Percentiles rank a stretch among this genome's conserved stretches.
phyloP scores from a whole-genome alignment of 2,113 vertebrate species.

The Alexandromys fortis region DNA sequence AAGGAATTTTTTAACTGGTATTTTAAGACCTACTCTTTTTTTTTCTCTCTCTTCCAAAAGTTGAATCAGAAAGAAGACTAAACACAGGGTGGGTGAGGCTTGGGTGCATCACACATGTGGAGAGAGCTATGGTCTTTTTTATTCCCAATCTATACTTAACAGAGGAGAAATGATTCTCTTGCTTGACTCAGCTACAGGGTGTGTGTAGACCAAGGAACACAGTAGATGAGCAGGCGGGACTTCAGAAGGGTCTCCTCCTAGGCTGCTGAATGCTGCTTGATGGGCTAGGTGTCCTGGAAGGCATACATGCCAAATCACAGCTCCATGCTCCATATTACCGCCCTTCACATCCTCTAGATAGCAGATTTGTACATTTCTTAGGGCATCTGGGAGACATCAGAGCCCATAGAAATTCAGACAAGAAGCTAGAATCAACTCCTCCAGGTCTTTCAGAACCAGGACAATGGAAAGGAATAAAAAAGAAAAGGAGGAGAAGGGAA shows the following conservation, averaged over 20 bases:
- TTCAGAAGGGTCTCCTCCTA: neutral
- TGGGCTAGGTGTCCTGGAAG: neutral
- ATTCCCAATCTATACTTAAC: neutral
- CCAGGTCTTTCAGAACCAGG: neutral
- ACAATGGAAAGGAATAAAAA: neutral
- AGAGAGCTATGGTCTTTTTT: neutral
- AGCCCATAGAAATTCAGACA: neutral
- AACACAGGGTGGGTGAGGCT: neutral
- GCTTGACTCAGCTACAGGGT: neutral
- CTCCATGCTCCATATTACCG: neutral
- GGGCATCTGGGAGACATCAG: neutral
- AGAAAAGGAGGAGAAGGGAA: neutral
- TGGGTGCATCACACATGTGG: neutral
- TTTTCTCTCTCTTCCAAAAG: neutral
- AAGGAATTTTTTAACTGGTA: conserved; percentile 62
- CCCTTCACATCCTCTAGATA: neutral
- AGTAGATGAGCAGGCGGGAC: neutral
- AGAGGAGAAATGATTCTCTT: neutral
- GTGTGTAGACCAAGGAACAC: neutral
- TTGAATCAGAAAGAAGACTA: conserved; percentile 53
- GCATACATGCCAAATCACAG: neutral
- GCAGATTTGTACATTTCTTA: neutral
- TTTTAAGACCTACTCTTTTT: conserved; percentile 57
- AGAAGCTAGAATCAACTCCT: neutral
- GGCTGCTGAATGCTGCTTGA: neutral